Evolutionary conservation across 2,113 vertebrate genomes (phyloP).

Genomic region (Rana temporaria): DNA sequence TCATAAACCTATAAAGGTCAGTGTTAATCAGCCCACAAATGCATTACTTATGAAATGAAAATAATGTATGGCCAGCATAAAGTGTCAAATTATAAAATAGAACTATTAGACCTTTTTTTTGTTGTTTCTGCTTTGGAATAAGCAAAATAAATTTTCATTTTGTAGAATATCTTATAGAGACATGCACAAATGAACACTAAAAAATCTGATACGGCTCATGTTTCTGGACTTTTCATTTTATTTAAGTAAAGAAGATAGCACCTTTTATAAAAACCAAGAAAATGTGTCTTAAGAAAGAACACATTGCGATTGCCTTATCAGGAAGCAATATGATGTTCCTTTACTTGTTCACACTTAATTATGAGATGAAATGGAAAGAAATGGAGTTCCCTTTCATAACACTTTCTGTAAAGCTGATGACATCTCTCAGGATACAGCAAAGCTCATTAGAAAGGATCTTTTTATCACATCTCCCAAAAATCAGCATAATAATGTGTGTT

Average conservation of each 20-base stretch:
- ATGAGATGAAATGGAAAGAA: background rate
- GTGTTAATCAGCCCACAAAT: too few relatives aligned
- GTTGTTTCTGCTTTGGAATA: too few relatives aligned
- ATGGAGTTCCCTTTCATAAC: constrained; percentile 1
- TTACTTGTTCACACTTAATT: background rate
- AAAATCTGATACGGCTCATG: too few relatives aligned
- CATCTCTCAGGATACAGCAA: background rate
- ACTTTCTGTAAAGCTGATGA: background rate
- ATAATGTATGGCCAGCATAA: too few relatives aligned
- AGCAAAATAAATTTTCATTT: too few relatives aligned
- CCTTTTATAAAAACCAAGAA: background rate
- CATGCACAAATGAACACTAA: too few relatives aligned
- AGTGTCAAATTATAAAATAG: too few relatives aligned
- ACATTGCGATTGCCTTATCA: background rate
- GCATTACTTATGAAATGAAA: too few relatives aligned
- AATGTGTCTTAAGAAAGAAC: background rate
- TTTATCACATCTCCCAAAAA: background rate
- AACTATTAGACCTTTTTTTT: too few relatives aligned
- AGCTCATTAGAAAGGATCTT: background rate
- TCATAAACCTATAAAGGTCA: too few relatives aligned
- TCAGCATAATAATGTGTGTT: constrained; percentile 4
- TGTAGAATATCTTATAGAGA: too few relatives aligned
- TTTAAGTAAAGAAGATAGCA: background rate
- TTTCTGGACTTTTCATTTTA: too few relatives aligned
- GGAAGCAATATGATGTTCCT: background rate